Evolutionary conservation across 2,888 invertebrate genomes (phyloP).

Genomic region (Cryptophagus acutangulus): DNA sequence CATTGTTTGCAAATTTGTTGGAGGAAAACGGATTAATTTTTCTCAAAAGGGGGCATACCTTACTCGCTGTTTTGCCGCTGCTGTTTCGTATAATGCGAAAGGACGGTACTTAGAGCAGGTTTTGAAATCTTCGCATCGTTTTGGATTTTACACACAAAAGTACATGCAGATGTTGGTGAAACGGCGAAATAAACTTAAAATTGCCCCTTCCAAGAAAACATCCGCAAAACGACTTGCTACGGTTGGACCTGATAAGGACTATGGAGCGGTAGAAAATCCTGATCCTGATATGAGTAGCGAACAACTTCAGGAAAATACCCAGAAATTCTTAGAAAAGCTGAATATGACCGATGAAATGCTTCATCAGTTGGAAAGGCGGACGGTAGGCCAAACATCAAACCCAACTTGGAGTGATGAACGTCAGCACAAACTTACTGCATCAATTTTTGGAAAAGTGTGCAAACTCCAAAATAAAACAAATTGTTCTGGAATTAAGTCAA

Average conservation of each 20-base stretch:
- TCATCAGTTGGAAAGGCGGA: conserved; percentile 1
- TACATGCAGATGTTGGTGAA: no score
- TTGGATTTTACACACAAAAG: no score
- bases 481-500: not conserved
- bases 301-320: not conserved
- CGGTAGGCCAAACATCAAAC: conserved; percentile 1
- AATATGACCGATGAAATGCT: not conserved
- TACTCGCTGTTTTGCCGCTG: conserved; percentile 32
- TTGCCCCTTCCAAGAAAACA: conserved; percentile 1
- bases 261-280: not conserved
- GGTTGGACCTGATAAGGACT: not conserved
- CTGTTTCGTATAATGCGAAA: conserved; percentile 31
- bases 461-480: conserved; percentile 8
- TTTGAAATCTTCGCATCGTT: not conserved
- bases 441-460: conserved; percentile 10
- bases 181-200: no score
- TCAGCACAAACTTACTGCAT: conserved; percentile 4
- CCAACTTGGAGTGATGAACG: conserved; percentile 7
- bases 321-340: not conserved
- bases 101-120: not conserved
- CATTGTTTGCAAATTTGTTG: conserved; percentile 32
- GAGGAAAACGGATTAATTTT: conserved; percentile 36
- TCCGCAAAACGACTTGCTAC: not conserved
- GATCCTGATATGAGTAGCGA: not conserved
- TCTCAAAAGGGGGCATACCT: conserved; percentile 28